Conservation (phyloP, 1,140 invertebrate genomes). For the Varroa destructor region DNA sequence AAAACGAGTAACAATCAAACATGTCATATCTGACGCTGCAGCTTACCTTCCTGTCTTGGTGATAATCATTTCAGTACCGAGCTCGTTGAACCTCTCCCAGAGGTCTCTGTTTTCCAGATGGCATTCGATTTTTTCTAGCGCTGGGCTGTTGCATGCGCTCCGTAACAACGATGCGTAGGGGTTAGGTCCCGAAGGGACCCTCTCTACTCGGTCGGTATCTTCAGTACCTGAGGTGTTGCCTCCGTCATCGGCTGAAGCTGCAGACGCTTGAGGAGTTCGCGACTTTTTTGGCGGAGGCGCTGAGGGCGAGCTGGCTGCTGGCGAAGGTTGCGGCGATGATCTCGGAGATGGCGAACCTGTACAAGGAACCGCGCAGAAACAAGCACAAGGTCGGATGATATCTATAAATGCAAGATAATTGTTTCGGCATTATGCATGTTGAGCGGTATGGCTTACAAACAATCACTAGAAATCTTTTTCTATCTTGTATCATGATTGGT, state of each 20-base stretch:
- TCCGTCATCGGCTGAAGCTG: not conserved
- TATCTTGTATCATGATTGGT: too few relatives aligned
- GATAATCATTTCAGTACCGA: slow-evolving; percentile 95
- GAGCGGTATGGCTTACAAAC: too few relatives aligned
- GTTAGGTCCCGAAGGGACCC: slow-evolving; percentile 9
- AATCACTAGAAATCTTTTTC: too few relatives aligned
- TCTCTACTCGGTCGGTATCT: not conserved
- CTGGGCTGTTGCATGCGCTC: not conserved
- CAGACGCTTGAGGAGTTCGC: not conserved
- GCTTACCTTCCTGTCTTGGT: slow-evolving; percentile 88
- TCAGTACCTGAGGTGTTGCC: too few relatives aligned
- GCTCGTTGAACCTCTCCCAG: slow-evolving; percentile 72
- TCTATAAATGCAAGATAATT: too few relatives aligned
- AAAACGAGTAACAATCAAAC: too few relatives aligned
- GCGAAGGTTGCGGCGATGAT: slow-evolving; percentile 18
- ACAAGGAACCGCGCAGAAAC: not conserved
- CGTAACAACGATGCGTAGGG: slow-evolving; percentile 10
- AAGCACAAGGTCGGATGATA: too few relatives aligned
- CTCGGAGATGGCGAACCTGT: slow-evolving; percentile 16
- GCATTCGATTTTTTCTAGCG: slow-evolving; percentile 35
- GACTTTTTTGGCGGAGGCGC: slow-evolving; percentile 1
- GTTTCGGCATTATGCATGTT: too few relatives aligned
- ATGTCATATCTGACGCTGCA: too few relatives aligned
- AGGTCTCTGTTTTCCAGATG: slow-evolving; percentile 44
- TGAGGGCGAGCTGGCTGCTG: not conserved